Conservation (phyloP, 2,797 vertebrate species). For the Gymnodraco acuticeps region DNA sequence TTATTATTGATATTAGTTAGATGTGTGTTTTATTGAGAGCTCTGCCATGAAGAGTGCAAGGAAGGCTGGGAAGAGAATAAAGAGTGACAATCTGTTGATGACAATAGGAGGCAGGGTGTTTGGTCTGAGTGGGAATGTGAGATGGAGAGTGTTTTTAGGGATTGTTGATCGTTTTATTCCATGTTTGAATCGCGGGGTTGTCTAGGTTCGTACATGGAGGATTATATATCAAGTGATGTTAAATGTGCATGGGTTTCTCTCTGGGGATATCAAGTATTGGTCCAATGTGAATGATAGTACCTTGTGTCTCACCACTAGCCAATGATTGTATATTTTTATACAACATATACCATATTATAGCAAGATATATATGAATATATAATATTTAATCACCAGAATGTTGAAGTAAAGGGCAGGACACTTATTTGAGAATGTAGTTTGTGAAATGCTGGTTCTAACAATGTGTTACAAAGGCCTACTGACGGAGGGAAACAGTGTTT, state of each 20-base stretch:
- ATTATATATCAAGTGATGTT: conserved; percentile 63
- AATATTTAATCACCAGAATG: conserved; percentile 81
- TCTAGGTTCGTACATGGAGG: conserved; percentile 52
- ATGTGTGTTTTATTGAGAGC: conserved; percentile 13
- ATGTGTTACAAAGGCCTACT: conserved; percentile 44
- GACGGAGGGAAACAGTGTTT: conserved; percentile 20
- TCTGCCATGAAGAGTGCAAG: conserved; percentile 11
- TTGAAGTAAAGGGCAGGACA: conserved; percentile 62
- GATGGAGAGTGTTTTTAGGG: background rate
- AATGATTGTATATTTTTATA: conserved; percentile 87
- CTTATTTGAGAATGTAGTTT: conserved; percentile 74
- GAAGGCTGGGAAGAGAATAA: background rate
- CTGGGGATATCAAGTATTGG: conserved; percentile 66
- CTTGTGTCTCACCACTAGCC: conserved; percentile 80
- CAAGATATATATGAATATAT: conserved; percentile 72
- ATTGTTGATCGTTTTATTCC: conserved; percentile 35
- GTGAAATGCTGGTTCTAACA: conserved; percentile 43
- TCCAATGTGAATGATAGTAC: conserved; percentile 75
- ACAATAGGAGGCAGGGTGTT: conserved; percentile 34
- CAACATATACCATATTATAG: conserved; percentile 72
- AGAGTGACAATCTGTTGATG: conserved; percentile 68
- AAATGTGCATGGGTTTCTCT: conserved; percentile 69
- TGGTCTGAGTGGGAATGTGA: background rate
- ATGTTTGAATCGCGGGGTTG: conserved; percentile 47
- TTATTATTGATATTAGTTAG: background rate